Evolutionary conservation across 2,888 invertebrate species (phyloP), one percentile per base, ranked within the genome.

Genomic region (Crioceris asparagi): DNA sequence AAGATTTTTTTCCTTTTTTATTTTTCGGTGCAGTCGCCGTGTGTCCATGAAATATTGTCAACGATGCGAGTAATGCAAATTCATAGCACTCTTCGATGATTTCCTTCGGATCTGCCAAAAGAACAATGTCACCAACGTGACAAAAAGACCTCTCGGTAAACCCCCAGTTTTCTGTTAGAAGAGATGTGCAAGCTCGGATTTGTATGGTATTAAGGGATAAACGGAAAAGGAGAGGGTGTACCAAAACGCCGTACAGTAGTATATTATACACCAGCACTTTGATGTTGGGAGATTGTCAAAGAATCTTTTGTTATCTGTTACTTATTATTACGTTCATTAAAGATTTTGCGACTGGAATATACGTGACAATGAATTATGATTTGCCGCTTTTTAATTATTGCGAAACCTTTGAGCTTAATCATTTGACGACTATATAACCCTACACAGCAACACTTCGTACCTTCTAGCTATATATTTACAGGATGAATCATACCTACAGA

Each of bases 281-380:
- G 64, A 64, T 60, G 63, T 63, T 45, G 51, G 52, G 53, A 55
- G 54, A 52, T 56, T 55, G 57, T 62, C 60, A 62, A 62, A 62
- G 61, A 52, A 57, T 53, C 62, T 61, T 63, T 64, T 64, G 63
- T 64, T 56, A 60, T 60, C 60, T 56, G 58, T 61, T 57, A 62
- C 60, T 62, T 64, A 62, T 64, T 62, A 64, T 64, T 62, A 55
- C 62, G 60, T 64, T 62, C 63, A 59, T 62, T 64, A 54, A 52
- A 56, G 56, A 55, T 57, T 56, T 56, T 57, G 49, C 53, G 51
- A 53, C 56, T 55, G 56, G n/a, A 53, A 55, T 55, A 49, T 55
- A 49, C 53, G 54, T 53, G 59, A 59, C 60, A 60, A 61, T 62
- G 61, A 62, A 57, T 62, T 62, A 60, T 56, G 56, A 60, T 60